phyloP scores from a whole-genome alignment of 2,888 invertebrate genomes.

The Habrosyne pyritoides region DNA sequence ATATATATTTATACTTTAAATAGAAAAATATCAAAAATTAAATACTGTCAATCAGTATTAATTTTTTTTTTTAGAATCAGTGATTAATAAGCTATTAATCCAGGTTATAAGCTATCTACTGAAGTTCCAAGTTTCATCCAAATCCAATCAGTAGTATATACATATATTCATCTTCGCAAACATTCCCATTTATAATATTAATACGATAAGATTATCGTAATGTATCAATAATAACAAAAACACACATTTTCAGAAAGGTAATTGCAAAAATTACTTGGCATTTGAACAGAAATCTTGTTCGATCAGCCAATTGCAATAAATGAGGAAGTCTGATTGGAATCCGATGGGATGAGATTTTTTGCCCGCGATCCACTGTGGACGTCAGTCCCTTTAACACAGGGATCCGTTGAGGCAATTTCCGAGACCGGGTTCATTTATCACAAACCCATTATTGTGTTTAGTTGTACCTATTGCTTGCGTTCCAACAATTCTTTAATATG shows the following conservation, averaged over 20 bases:
- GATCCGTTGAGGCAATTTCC: conserved; percentile 61
- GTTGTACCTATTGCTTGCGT: conserved; percentile 22
- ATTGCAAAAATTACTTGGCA: conserved; percentile 46
- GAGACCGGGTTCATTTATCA: conserved; percentile 55
- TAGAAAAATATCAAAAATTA: no score
- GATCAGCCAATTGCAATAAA: conserved; percentile 70
- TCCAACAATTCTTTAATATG: conserved; percentile 10
- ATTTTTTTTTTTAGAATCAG: neutral
- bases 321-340: conserved; percentile 70
- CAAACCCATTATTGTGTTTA: conserved; percentile 57
- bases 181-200: no score
- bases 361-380: conserved; percentile 46
- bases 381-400: conserved; percentile 44
- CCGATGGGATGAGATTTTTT: conserved; percentile 65
- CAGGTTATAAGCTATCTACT: no score
- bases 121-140: no score
- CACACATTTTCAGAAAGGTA: conserved; percentile 30
- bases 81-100: no score
- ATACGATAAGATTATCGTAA: neutral
- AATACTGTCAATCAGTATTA: no score
- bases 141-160: no score
- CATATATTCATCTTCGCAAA: no score
- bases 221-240: conserved; percentile 8
- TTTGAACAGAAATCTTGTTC: conserved; percentile 58
- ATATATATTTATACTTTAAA: no score